Evolutionary conservation across 2,797 vertebrate genomes (phyloP).

Genomic region (Microtus obscurus): DNA sequence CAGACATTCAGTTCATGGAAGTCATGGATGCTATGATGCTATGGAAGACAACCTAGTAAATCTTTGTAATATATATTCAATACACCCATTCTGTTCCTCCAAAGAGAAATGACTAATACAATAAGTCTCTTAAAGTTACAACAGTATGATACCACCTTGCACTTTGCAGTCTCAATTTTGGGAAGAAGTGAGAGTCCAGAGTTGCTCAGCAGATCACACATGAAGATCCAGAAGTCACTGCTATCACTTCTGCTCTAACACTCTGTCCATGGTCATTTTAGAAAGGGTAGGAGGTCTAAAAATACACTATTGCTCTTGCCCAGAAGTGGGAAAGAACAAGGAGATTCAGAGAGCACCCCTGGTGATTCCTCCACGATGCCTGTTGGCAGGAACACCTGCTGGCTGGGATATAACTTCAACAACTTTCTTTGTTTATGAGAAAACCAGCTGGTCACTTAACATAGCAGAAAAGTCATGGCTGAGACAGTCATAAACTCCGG

Average conservation of each 20-base stretch:
- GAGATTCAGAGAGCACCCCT: background rate
- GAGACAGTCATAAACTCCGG: background rate
- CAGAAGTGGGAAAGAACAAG: background rate
- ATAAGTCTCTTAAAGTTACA: background rate
- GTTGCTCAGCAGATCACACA: background rate
- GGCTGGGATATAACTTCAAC: background rate
- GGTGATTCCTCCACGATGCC: background rate
- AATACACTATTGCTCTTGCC: background rate
- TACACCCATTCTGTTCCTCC: background rate
- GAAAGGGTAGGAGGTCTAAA: background rate
- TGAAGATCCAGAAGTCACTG: background rate
- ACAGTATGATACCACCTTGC: accelerated
- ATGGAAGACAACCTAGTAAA: background rate
- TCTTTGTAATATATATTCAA: background rate
- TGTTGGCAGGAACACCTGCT: background rate
- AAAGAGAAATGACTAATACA: background rate
- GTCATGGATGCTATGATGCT: background rate
- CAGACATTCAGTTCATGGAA: background rate
- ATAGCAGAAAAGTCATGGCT: background rate
- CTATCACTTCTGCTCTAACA: background rate
- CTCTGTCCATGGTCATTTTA: background rate
- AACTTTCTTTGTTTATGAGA: background rate
- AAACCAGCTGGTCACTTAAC: background rate
- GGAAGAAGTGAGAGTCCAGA: background rate
- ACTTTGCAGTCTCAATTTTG: background rate